These are phyloP conservation scores for Dicycla oo DNA, from an alignment of 2,888 invertebrate genomes.

Conservation along the genomic window DNA sequence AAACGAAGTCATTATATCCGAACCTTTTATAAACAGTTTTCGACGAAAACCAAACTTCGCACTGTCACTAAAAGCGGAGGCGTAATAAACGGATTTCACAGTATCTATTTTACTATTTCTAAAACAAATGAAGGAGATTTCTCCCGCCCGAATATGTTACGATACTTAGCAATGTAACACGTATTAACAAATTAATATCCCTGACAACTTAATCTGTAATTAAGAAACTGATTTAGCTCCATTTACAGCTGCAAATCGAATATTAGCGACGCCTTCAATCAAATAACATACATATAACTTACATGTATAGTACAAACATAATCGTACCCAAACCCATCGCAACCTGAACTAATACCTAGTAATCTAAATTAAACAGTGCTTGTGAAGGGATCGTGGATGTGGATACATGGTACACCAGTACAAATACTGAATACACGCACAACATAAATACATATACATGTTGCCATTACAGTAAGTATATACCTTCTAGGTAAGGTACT, in stretches of 20 bases:
- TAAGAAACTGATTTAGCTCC: slow-evolving; percentile 26
- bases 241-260: slow-evolving; percentile 28
- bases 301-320: slow-evolving; percentile 52
- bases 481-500: slow-evolving; percentile 23
- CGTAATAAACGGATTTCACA: too few relatives aligned
- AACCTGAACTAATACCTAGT: slow-evolving; percentile 68
- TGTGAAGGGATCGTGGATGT: slow-evolving; percentile 20
- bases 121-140: not conserved
- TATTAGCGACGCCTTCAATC: slow-evolving; percentile 35
- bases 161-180: slow-evolving; percentile 7
- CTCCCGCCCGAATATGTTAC: not conserved
- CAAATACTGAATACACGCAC: slow-evolving; percentile 12
- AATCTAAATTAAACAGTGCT: slow-evolving; percentile 68
- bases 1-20: too few relatives aligned
- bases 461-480: slow-evolving; percentile 31
- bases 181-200: slow-evolving; percentile 30
- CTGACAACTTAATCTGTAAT: slow-evolving; percentile 28
- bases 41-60: too few relatives aligned
- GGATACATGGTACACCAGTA: slow-evolving; percentile 14
- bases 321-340: slow-evolving; percentile 54
- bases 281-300: slow-evolving; percentile 17
- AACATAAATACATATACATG: not conserved
- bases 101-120: too few relatives aligned
- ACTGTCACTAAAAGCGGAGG: too few relatives aligned
- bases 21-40: too few relatives aligned